Evolutionary conservation across 2,113 vertebrate species (phyloP), one percentile per base, ranked within the genome.

Genomic region (Sciurus niger): DNA sequence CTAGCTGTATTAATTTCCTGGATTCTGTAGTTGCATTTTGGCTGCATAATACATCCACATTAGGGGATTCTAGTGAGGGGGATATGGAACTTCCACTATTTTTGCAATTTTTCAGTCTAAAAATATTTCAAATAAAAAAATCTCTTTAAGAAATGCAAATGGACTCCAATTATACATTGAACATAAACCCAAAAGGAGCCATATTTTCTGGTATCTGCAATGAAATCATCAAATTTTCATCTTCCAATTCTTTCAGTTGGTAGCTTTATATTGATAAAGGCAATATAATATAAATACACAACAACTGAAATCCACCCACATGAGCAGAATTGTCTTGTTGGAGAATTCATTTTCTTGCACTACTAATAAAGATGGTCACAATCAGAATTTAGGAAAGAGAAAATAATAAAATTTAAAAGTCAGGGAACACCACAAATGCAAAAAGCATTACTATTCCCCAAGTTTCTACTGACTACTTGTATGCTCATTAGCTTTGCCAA

Each of bases 101-200:
- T 78, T 51, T 37, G 2, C 22, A 87, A 79, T 8, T 40, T 18
- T 80, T 74, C 8, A 58, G 11, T 84, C 46, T 92, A 80, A 84
- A 93, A 40, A 67, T 79, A 55, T 70, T 60, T 70, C 48, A 48
- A 90, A 87, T 86, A 70, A 60, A 84, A 86, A 86, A 70, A 48
- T 8, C 70, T 76, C 34, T 84, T 90, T n/a, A 28, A 95, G 74
- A 89, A 70, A 16, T 67, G 11, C 74, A 88, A 85, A 84, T 63
- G 55, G 58, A 40, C 5, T 84, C 65, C 9, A 25, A 76, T 73
- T 24, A 74, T 58, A 90, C 12, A 79, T 17, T 51, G 46, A 84
- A 92, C 18, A 70, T 37, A 79, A 60, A 92, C 22, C 25, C 10
- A 76, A 13, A 70, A 90, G 77, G 55, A 88, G 43, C 37, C 90